Evolutionary conservation across 2,888 invertebrate species (phyloP).

Genomic region (Thereva unica): DNA sequence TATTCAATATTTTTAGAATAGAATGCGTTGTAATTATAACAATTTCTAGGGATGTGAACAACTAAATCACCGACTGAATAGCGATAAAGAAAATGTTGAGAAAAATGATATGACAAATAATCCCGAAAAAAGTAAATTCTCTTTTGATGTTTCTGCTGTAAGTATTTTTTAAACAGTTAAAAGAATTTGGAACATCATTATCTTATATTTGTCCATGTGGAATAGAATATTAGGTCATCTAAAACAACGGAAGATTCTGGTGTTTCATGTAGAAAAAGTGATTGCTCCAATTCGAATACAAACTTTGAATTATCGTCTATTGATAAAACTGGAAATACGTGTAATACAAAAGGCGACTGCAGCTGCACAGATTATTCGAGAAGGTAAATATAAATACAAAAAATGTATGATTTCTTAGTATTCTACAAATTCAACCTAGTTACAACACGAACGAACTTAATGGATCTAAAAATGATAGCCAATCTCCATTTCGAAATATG

Average conservation of each 20-base stretch:
- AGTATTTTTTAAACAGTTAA: conserved; percentile 46
- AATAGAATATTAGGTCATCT: conserved; percentile 52
- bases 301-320: conserved; percentile 63
- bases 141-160: conserved; percentile 57
- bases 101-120: conserved; percentile 51
- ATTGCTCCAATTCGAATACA: conserved; percentile 59
- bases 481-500: conserved; percentile 55
- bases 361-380: conserved; percentile 60
- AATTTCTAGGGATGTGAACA: conserved; percentile 51
- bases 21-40: not conserved
- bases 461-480: conserved; percentile 50
- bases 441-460: conserved; percentile 53
- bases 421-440: not conserved
- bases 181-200: too few species aligned
- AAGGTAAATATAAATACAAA: conserved; percentile 53
- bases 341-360: conserved; percentile 53
- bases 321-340: conserved; percentile 53
- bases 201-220: too few species aligned
- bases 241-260: conserved; percentile 60
- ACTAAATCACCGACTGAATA: conserved; percentile 40
- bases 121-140: conserved; percentile 52
- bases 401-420: conserved; percentile 29
- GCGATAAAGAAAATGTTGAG: conserved; percentile 53
- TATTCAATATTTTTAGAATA: conserved; percentile 15
- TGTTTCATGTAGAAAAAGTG: conserved; percentile 60